Base-by-base conservation (phyloP, 2,113 vertebrate genomes). In the Benitochromis conjunctus region DNA sequence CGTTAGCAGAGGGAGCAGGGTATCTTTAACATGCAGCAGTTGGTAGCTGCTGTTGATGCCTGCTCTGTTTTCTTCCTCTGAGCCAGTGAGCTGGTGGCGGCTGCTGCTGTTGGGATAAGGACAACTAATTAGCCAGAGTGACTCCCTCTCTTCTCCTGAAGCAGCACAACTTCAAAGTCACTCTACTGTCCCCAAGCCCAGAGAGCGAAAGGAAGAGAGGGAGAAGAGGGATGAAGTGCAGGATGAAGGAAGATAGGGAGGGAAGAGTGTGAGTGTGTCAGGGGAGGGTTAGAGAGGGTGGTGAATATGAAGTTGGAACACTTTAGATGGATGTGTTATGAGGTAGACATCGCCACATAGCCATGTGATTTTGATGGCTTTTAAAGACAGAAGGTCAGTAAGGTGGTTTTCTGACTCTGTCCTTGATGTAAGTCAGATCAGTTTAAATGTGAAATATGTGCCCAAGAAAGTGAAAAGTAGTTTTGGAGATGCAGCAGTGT, bases 71-170 rank as follows among this genome's bases (percentile, higher is more conserved):
- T 96, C 92, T 94, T 80, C 87, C 89, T 92, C 91, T 86, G 91
- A 93, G 91, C 90, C 87, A 79, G 83, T 6, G 84, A 90, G 88
- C 88, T 87, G 86, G 87, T 90, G 90, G 89, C 24, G 82, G 87
- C 86, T 93, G 96, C 94, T 94, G 95, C 93, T 96, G 94, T 91
- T 87, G 94, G 93, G 91, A 92, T 95, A 87, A 94, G 96, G 94
- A 95, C 95, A 92, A 93, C 95, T 96, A 95, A 96, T 96, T 96
- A 95, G 79, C 82, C 86, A 84, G 79, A 82, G 64, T 94, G 93
- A 92, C 89, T 95, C 89, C 84, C 87, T 92, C 93, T 91, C 88
- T 51, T 3, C 64, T 94, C 89, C 93, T 92, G 91, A 78, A 94
- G 91, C 90, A 88, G 89, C 86, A 48, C 46, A 80, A 93, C 93